Percentiles rank a stretch among this genome's conserved stretches.
Evolutionary conservation across 92 coral and sea anemone species (phyloP).

Genomic region (Hydrozoanthus gracilis): DNA sequence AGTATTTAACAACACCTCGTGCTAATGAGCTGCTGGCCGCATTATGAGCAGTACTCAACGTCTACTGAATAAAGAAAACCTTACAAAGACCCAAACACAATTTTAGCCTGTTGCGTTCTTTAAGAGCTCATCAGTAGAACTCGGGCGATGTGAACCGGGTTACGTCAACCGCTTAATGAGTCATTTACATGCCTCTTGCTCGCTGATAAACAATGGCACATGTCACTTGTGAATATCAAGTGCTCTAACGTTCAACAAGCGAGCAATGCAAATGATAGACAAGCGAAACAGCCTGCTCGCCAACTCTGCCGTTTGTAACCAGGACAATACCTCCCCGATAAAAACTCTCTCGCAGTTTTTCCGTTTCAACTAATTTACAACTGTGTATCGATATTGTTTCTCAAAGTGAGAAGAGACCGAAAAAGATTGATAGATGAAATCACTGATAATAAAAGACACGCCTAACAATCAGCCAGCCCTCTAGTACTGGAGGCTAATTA

Average conservation of each 20-base stretch:
- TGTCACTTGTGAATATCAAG: too few relatives aligned
- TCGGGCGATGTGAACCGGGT: too few relatives aligned
- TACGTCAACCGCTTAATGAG: too few relatives aligned
- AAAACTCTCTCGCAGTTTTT: slow-evolving; percentile 2
- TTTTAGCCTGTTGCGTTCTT: too few relatives aligned
- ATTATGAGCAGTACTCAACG: background rate
- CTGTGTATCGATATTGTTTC: background rate
- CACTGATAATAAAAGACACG: background rate
- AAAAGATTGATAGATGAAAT: slow-evolving; percentile 4
- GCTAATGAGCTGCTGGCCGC: background rate
- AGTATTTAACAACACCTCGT: slow-evolving; percentile 10
- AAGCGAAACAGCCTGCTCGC: background rate
- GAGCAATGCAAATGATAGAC: background rate
- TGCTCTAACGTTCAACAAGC: too few relatives aligned
- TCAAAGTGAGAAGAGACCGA: background rate
- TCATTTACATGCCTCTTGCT: too few relatives aligned
- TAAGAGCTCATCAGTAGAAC: too few relatives aligned
- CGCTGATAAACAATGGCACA: too few relatives aligned
- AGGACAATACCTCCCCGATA: slow-evolving; percentile 18
- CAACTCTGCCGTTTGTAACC: background rate
- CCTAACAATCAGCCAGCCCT: too few relatives aligned
- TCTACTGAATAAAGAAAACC: background rate
- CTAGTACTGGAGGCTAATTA: too few relatives aligned
- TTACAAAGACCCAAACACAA: too few relatives aligned
- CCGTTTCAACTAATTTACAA: slow-evolving; percentile 31